Conservation (phyloP, 2,888 invertebrate species). For the Zonitis immaculata region DNA sequence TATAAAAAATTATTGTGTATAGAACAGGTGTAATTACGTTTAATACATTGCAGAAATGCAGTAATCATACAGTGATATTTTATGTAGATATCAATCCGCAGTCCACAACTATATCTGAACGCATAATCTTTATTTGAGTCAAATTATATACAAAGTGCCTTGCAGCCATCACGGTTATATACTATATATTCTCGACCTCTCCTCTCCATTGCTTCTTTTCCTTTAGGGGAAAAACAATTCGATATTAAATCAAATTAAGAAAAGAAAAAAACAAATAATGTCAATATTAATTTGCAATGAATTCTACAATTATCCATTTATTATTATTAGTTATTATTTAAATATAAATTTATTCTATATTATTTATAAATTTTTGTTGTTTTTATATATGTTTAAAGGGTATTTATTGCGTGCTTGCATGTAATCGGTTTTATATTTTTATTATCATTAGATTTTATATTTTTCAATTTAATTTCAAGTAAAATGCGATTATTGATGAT, state of each 20-base stretch:
- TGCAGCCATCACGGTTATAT: conserved; percentile 39
- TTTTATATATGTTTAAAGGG: neutral
- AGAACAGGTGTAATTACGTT: conserved; percentile 35
- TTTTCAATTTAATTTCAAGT: too few relatives aligned
- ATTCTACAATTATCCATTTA: too few relatives aligned
- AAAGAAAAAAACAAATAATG: neutral
- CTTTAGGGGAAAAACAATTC: neutral
- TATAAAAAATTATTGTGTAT: conserved; percentile 25
- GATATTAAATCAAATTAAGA: too few relatives aligned
- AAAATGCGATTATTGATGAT: neutral
- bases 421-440: too few relatives aligned
- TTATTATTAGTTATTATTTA: too few relatives aligned
- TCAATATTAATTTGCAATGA: too few relatives aligned
- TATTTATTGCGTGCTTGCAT: neutral
- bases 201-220: neutral
- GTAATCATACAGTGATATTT: conserved; percentile 44
- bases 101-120: conserved; percentile 34
- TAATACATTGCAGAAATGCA: conserved; percentile 38
- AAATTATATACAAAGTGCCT: conserved; percentile 39
- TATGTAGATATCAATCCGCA: conserved; percentile 39
- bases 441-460: too few relatives aligned
- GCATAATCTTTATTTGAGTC: conserved; percentile 40
- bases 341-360: too few relatives aligned
- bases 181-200: conserved; percentile 10
- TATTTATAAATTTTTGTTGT: too few relatives aligned